Evolutionary conservation across 2,113 vertebrate genomes (phyloP), one percentile per base, ranked within the genome.

Genomic region (Scalopus aquaticus): DNA sequence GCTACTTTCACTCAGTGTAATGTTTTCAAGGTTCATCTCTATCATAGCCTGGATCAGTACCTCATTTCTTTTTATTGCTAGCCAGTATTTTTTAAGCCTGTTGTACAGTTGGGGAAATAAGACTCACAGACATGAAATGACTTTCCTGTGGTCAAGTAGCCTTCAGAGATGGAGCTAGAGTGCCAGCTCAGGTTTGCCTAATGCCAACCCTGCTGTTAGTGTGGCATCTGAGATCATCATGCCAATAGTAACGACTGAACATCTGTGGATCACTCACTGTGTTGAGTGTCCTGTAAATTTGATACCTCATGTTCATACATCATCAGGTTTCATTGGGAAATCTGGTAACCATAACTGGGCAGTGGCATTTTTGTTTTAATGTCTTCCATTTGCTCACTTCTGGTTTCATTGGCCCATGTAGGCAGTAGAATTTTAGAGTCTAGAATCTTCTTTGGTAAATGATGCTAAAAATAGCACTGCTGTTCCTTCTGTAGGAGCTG

Each of bases 401-500:
- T 62, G 54, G 24, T 51, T 87, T 80, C 49, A 17, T 13, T 35
- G 35, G 39, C 58, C 46, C 37, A 35, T 49, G 5, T 76, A 28
- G 32, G 19, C 44, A 76, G 37, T 49, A 73, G 67, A 72, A 54
- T 42, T 65, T 78, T 65, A 49, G 62, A 32, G 26, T 84, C n/a
- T 85, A 49, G 62, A 60, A 19, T 62, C 80, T 94, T 88, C 84
- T 49, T 58, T 54, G 73, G 73, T 35, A 54, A 74, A 44, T 19
- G 56, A 85, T 74, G 58, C 83, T 97, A 91, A 96, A 90, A 85
- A 56, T 89, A 60, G 54, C 70, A 2, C 62, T 84, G 35, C 69
- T 95, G 26, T 39, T 97, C 87, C 49, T 96, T 80, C 80, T 58
- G 0, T 56, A 97, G 97, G 94, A 78, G 42, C 42, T 88, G 90